Evolutionary conservation across 1,140 invertebrate species (phyloP).

Genomic region (Lepidostoma basale): DNA sequence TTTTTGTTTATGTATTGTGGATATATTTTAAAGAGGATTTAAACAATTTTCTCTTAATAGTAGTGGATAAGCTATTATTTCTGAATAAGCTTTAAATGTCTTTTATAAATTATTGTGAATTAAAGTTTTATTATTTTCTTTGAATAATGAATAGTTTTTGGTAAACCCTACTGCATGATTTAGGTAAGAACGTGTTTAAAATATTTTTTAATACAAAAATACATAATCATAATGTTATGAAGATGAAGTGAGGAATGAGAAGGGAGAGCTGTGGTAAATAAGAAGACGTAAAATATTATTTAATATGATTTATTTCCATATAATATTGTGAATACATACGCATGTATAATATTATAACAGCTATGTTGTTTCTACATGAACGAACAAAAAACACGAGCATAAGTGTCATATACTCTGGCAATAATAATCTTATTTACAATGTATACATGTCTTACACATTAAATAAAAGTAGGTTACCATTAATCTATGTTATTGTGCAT

Average conservation of each 20-base stretch:
- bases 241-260: not conserved
- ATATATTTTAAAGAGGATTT: too few relatives aligned
- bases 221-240: not conserved
- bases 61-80: too few relatives aligned
- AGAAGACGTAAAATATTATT: not conserved
- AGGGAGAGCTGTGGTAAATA: not conserved
- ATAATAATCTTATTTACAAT: conserved; percentile 43
- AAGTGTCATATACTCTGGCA: conserved; percentile 37
- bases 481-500: conserved; percentile 41
- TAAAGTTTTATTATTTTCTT: too few relatives aligned
- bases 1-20: too few relatives aligned
- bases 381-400: conserved; percentile 40
- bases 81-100: too few relatives aligned
- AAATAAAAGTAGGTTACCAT: conserved; percentile 32
- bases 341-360: conserved; percentile 41
- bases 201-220: not conserved
- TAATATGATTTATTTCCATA: conserved; percentile 35
- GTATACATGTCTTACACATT: conserved; percentile 42
- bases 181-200: too few relatives aligned
- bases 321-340: conserved; percentile 36
- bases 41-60: too few relatives aligned
- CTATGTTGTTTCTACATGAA: conserved; percentile 42
- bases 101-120: too few relatives aligned
- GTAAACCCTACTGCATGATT: too few relatives aligned
- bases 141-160: too few relatives aligned